Conservation (phyloP, 2,113 vertebrate genomes). For the Hippocampus mohnikei region DNA sequence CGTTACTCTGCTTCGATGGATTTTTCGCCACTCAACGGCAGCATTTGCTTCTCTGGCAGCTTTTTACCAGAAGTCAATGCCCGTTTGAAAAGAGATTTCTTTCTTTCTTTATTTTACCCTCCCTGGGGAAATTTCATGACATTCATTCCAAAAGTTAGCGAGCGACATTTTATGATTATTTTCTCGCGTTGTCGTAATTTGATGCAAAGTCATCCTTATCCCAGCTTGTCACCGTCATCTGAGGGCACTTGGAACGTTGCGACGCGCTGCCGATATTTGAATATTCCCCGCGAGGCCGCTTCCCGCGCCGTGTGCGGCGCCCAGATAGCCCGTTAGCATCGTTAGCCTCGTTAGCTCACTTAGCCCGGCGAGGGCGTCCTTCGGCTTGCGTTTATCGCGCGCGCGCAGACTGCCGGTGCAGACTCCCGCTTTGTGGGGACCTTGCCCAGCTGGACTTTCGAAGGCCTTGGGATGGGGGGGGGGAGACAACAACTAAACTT, state of each 20-base stretch:
- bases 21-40: neutral
- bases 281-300: conserved; percentile 64
- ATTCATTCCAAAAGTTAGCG: neutral
- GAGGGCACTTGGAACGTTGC: conserved; percentile 53
- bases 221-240: neutral
- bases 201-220: conserved; percentile 3
- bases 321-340: conserved; percentile 71
- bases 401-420: conserved; percentile 38
- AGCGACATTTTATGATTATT: neutral
- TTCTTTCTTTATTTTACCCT: neutral
- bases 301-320: conserved; percentile 63
- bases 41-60: neutral
- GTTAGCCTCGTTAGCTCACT: conserved; percentile 27
- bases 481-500: neutral
- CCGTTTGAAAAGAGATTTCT: too few relatives aligned
- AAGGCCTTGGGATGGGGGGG: neutral
- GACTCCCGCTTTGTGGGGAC: neutral
- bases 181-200: neutral
- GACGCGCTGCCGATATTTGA: conserved; percentile 48
- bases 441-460: neutral
- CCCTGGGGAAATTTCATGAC: neutral
- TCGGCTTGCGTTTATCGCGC: conserved; percentile 64
- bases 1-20: neutral
- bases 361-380: conserved; percentile 60
- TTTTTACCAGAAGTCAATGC: neutral